Evolutionary conservation across 1,140 invertebrate species (phyloP), one percentile per base, ranked within the genome.

Genomic region (Pseudomyrmex dendroicus): DNA sequence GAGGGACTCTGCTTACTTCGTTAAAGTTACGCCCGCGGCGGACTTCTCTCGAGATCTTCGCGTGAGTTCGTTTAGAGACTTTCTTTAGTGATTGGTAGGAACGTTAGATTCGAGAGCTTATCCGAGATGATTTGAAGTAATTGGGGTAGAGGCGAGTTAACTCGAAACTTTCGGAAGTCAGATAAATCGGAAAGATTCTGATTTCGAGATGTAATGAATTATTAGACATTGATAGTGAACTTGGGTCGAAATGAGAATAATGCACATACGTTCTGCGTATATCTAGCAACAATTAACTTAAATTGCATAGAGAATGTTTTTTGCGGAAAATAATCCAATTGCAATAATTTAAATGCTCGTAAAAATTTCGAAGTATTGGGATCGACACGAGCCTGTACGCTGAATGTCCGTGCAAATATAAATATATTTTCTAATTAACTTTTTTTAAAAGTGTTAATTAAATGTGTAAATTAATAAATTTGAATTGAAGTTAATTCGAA

Each of bases 21-120:
- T 78, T 78, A 78, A 78, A 78, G 74, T 78, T 78, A 68, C 74
- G 74, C 74, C 74, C 52, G 74, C 64, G 74, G 74, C 74, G n/a
- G 74, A 68, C 74, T 68, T 68, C 9, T 13, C 15, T 13, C 15
- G 74, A 59, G 74, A 78, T 78, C 64, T 78, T 52, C 5, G 35
- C 59, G n/a, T 17, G 73, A 74, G 73, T 63, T 78, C 74, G 52
- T 78, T 78, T 78, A 68, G 44, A 68, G 74, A 68, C 74, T 78
- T 78, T 78, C 74, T 17, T 22, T 78, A 48, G 52, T 68, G 74
- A 78, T 78, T 78, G 63, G 52, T 68, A 64, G 17, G 25, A 68
- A 78, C 35, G 52, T 78, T 78, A 68, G 74, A 78, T 68, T 78
- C 10, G 52, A 15, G 9, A 35, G 35, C 44, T 78, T 68, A 56